Evolutionary conservation across 2,888 invertebrate genomes (phyloP), one percentile per base, ranked within the genome.

Genomic region (Plebejus anna): DNA sequence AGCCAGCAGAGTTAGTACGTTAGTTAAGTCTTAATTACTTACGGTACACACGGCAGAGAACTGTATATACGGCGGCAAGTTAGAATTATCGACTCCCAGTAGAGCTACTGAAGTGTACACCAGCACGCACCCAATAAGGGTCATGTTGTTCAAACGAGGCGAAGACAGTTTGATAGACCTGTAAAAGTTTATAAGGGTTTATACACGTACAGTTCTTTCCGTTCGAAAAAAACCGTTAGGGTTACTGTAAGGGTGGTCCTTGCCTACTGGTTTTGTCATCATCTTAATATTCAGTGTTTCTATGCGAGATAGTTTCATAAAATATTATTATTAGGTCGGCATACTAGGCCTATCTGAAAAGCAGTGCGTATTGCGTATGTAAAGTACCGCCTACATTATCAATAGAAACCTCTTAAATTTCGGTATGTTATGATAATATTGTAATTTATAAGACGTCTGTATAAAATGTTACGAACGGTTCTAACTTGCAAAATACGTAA

Each of bases 151-250:
- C 78, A 98, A 94, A 80, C 97, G 96, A 0, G 98, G 98, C 83
- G 98, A 98, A 36, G 98, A 98, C 80, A 98, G 94, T 90, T 98
- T 98, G 88, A 98, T 98, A 80, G 97, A 97, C 88, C 98, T 97
- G 93, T 0, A 84, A 57, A 76, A 38, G 6, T 66, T 16, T 55
- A 16, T 55, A 16, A 4, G 55, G 2, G 2, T 66, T 32, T 59
- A 47, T 16, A 61, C 47, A 47, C 47, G 47, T 38, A 75, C 4
- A 38, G 22, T 9, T 7, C 28, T 3, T 55, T 28, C 6, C n/a
- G 22, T 59, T 55, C 22, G 22, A 16, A 2, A 1, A 16, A 16
- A 55, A 55, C 9, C 55, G 55, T 16, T 13, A 5, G 55, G 4
- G 13, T 55, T 55, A 16, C 55, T 55, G 4, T 16, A 16, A 55